phyloP scores from a whole-genome alignment of 2,113 vertebrate genomes.

The Laticauda colubrina region DNA sequence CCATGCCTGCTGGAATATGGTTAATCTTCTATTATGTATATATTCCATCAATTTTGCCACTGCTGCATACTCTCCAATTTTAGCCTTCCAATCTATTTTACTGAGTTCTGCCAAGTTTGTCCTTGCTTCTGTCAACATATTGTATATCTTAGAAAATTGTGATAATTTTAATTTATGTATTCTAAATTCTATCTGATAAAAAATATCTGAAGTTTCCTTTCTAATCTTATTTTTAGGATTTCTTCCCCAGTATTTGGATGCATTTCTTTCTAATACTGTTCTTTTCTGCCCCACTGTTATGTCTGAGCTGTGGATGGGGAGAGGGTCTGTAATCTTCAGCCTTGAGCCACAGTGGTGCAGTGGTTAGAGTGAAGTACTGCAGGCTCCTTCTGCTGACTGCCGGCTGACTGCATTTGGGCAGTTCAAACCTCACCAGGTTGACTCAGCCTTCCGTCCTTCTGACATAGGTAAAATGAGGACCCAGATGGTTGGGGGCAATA shows the following conservation, averaged over 20 bases:
- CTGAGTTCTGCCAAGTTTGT: not conserved
- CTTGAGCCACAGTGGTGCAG: not conserved
- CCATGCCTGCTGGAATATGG: not conserved
- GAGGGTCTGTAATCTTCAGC: not conserved
- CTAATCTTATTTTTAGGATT: not conserved
- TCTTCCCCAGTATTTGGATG: not conserved
- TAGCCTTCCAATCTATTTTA: not conserved
- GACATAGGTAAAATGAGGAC: no score
- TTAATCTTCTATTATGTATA: not conserved
- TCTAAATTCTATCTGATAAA: not conserved
- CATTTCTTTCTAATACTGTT: not conserved
- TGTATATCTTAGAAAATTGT: not conserved
- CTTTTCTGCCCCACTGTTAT: not conserved
- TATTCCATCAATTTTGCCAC: not conserved
- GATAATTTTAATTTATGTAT: not conserved
- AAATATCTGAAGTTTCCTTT: not conserved
- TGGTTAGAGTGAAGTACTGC: no score
- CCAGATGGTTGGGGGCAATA: no score
- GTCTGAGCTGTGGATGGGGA: not conserved
- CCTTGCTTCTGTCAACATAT: not conserved
- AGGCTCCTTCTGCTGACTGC: no score
- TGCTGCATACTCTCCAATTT: not conserved
- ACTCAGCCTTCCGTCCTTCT: no score
- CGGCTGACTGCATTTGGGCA: no score
- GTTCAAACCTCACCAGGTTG: no score